Evolutionary conservation across 2,888 invertebrate genomes (phyloP), one percentile per base, ranked within the genome.

Genomic region (Cactoblastis cactorum): DNA sequence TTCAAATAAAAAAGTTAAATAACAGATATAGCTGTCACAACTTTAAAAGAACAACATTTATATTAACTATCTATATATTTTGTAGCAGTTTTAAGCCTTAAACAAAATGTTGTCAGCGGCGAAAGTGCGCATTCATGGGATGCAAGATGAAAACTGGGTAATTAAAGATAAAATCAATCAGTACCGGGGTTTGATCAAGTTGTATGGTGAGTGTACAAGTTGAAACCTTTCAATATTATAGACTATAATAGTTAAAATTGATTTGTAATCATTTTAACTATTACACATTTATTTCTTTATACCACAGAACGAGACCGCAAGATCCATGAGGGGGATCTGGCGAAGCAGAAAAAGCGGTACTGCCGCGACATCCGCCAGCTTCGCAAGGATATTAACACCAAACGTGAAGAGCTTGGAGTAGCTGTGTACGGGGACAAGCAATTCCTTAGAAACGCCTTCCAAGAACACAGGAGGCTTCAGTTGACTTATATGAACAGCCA

Each of bases 111-210:
- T 92, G 55, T 89, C 91, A 1, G 90, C 91, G 9, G 90, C 91
- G 18, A 92, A 92, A 75, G 90, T 91, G 0, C 91, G 90, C 52
- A 79, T 91, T 51, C 92, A 93, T 78, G 92, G 92, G 24, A 91
- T 93, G 91, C 91, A 91, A 65, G 92, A 92, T 59, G 90, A 90
- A 28, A 91, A 91, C 69, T 93, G 93, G 93, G 90, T 92, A 1
- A 91, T 91, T 41, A 91, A 89, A 61, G 93, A 94, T 62, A 93
- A 93, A 78, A 90, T 93, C 38, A 90, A 89, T 49, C 93, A 93
- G 67, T 93, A 93, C 61, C 90, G 93, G 43, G 93, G 93, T 17
- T 82, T 94, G 28, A 90, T 93, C 28, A 92, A 92, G 68, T 79
- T 94, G 50, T 91, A 92, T 62, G 92, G 93, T 93, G 77, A 80